A percentile compares a stretch with the other conserved stretches of the same genome.
Evolutionary conservation across 2,797 vertebrate species (phyloP).

Genomic region (Acrossocheilus fasciatus): DNA sequence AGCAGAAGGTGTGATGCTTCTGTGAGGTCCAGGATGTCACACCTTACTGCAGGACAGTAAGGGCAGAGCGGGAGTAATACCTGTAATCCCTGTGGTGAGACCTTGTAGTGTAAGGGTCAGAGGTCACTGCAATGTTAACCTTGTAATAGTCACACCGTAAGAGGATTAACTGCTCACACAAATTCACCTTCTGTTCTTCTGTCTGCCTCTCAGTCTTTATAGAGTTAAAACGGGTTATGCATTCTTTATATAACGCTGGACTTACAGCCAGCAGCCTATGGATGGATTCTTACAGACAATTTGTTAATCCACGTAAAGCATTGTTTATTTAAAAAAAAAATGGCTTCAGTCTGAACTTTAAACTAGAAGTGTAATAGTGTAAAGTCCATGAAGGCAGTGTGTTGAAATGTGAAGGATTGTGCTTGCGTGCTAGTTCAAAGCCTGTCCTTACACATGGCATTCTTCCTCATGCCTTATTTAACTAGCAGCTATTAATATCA

Average conservation of each 20-base stretch:
- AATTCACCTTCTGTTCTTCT: slow-evolving; percentile 31
- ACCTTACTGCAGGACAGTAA: slow-evolving; percentile 16
- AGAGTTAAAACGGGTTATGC: neutral
- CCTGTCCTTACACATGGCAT: slow-evolving; percentile 38
- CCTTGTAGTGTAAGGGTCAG: slow-evolving; percentile 20
- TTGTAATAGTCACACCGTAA: slow-evolving; percentile 14
- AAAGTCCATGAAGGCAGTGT: slow-evolving; percentile 8
- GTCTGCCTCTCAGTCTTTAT: slow-evolving; percentile 12
- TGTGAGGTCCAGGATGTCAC: slow-evolving; percentile 28
- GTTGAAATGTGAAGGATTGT: slow-evolving; percentile 18
- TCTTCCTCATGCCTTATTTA: slow-evolving; percentile 54
- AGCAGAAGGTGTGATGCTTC: neutral
- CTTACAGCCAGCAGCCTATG: neutral
- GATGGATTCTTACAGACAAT: neutral
- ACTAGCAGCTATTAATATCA: slow-evolving; percentile 57
- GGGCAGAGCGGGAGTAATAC: neutral
- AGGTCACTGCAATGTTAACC: slow-evolving; percentile 41
- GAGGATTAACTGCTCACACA: slow-evolving; percentile 39
- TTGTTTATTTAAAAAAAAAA: slow-evolving; percentile 2
- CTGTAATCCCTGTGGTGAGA: slow-evolving; percentile 17
- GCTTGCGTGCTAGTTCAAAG: slow-evolving; percentile 50
- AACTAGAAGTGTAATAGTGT: slow-evolving; percentile 33
- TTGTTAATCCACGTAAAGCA: neutral
- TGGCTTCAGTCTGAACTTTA: neutral
- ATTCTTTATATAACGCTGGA: neutral